phyloP scores from a whole-genome alignment of 2,888 invertebrate species.

The Philhelius pedissequus region DNA sequence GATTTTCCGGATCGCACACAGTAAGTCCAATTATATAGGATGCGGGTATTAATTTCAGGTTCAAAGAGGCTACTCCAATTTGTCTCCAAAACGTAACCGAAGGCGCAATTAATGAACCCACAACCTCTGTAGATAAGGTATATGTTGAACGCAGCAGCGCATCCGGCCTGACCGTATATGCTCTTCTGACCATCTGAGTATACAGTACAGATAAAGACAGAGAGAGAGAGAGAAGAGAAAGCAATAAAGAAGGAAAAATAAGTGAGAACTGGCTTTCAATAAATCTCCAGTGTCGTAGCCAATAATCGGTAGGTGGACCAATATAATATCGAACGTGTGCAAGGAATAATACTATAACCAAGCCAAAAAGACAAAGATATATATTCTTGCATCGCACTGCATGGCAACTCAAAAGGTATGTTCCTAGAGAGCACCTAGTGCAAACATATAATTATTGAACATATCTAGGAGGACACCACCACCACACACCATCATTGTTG shows the following conservation, averaged over 20 bases:
- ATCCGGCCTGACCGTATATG: not conserved
- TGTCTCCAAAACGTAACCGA: conserved; percentile 67
- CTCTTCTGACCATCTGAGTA: not conserved
- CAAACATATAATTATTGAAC: conserved; percentile 68
- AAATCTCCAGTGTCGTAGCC: conserved; percentile 65
- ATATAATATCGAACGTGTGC: conserved; percentile 57
- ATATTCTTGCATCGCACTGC: conserved; percentile 18
- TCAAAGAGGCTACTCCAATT: conserved; percentile 64
- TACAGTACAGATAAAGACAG: not conserved
- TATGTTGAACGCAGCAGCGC: conserved; percentile 16
- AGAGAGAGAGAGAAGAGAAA: not conserved
- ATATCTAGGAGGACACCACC: conserved; percentile 62
- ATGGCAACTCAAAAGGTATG: conserved; percentile 36
- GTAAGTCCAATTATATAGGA: conserved; percentile 54
- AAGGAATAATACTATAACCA: conserved; percentile 17
- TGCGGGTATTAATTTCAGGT: conserved; percentile 62
- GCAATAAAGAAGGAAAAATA: conserved; percentile 21
- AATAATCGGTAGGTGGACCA: conserved; percentile 67
- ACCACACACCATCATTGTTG: conserved; percentile 57
- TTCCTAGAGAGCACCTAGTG: conserved; percentile 60
- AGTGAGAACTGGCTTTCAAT: conserved; percentile 61
- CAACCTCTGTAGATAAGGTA: conserved; percentile 51
- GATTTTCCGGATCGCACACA: conserved; percentile 41
- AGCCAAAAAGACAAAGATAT: conserved; percentile 16
- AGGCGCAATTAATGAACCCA: conserved; percentile 66